Conservation (phyloP, 2,888 invertebrate species). For the Trichogramma evanescens region DNA sequence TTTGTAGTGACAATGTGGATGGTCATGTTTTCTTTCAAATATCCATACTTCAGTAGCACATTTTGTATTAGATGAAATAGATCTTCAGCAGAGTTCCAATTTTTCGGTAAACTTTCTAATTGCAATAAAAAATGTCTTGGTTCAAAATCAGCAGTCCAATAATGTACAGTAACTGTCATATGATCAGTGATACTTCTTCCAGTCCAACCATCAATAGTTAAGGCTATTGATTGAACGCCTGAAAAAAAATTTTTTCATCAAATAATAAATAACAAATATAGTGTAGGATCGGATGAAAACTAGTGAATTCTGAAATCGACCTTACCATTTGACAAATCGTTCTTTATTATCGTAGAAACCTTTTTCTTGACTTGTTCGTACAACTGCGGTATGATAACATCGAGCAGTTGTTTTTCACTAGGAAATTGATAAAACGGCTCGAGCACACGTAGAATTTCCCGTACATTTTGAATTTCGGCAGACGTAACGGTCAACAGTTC, state of each 20-base stretch:
- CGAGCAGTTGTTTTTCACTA: conserved; percentile 17
- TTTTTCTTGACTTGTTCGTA: conserved; percentile 21
- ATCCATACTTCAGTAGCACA: conserved; percentile 19
- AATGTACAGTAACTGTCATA: conserved; percentile 22
- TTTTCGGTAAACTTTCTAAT: conserved; percentile 19
- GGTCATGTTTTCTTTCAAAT: conserved; percentile 9
- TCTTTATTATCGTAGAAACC: conserved; percentile 13
- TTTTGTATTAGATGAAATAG: conserved; percentile 20
- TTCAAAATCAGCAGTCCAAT: conserved; percentile 19
- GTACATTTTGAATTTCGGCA: conserved; percentile 12
- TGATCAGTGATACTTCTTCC: conserved; percentile 17
- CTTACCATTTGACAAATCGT: conserved; percentile 18
- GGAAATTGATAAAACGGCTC: conserved; percentile 22
- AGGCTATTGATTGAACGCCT: conserved; percentile 18
- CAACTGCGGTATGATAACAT: conserved; percentile 20
- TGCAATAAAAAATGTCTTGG: conserved; percentile 18
- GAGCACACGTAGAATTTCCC: conserved; percentile 7
- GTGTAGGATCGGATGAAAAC: neutral
- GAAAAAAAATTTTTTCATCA: neutral
- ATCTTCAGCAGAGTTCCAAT: conserved; percentile 21
- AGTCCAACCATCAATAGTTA: conserved; percentile 23
- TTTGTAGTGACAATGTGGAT: conserved; percentile 19
- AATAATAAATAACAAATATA: neutral
- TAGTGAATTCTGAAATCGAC: neutral
- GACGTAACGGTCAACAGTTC: conserved; percentile 17